Conservation (phyloP, 2,113 vertebrate genomes). For the Sarotherodon lohbergeri region DNA sequence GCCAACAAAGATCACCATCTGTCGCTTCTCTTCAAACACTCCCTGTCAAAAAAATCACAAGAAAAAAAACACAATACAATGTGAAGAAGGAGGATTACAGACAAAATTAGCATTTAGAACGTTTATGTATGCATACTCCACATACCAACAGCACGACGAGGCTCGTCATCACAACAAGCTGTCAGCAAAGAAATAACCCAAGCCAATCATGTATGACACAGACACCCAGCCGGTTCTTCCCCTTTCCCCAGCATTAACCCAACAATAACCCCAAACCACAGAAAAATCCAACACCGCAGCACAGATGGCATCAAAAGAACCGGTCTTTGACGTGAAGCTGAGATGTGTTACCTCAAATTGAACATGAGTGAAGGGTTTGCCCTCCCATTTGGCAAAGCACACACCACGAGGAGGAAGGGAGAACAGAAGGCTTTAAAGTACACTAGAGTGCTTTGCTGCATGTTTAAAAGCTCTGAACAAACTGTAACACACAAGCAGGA, state of each 20-base stretch:
- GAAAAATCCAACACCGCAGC: neutral
- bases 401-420: neutral
- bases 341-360: neutral
- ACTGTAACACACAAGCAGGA: neutral
- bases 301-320: neutral
- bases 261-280: neutral
- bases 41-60: neutral
- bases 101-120: conserved; percentile 19
- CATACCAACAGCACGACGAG: conserved; percentile 12
- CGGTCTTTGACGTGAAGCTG: neutral
- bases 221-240: neutral
- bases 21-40: neutral
- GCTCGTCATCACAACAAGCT: conserved; percentile 20
- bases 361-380: neutral
- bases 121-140: conserved; percentile 6
- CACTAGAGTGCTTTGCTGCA: neutral
- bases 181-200: conserved; percentile 13
- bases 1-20: neutral
- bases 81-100: conserved; percentile 10
- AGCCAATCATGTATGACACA: conserved; percentile 9
- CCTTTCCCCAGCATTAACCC: neutral
- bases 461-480: neutral
- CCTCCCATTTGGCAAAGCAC: neutral
- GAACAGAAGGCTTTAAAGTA: neutral
- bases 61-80: conserved; percentile 5